Base-by-base conservation (phyloP, 2,113 vertebrate genomes). In the Cettia cetti region DNA sequence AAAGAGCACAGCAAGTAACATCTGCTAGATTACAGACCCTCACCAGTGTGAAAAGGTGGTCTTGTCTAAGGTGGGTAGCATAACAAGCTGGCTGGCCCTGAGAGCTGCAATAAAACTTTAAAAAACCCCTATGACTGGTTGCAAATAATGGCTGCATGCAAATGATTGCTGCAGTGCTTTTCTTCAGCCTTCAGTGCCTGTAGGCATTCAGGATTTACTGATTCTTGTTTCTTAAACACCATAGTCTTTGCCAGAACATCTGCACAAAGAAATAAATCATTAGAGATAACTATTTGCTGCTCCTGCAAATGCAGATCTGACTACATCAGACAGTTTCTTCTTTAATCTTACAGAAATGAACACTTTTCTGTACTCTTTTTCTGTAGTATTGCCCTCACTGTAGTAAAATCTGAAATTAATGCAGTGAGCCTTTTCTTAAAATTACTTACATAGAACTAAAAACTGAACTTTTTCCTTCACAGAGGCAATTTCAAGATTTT, bases 221-320 rank as follows among this genome's bases (percentile, higher is more conserved):
- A 75, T 72, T 85, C 56, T 64, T 76, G 19, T 27, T 77, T 90
- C 50, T 47, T 50, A 54, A 90, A 81, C 30, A 42, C 6, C 42
- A 45, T 8, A 82, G 37, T 27, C 37, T 76, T 83, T 77, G 66
- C 50, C 50, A 94, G 57, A 93, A 93, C 79, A 90, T 65, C 74
- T 82, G 88, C 63, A 57, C 40, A 24, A 45, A 75, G 64, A 82
- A 89, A 87, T 68, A 91, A 92, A 91, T 82, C 53, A 72, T 64
- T 82, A 69, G 26, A 86, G 12, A 40, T 30, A 11, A 33, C 50
- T 77, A 20, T 40, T 78, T 74, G 16, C 40, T 93, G 33, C 12
- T 88, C 16, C 47, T 72, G 19, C 9, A 76, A 82, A 83, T 60
- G 56, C 16, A 89, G 16, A 21, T 52, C 61, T 65, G 47, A 40